These are phyloP conservation scores for Drosophila kambysellisi DNA, from an alignment of 2,888 invertebrate genomes.

Conservation along the genomic window DNA sequence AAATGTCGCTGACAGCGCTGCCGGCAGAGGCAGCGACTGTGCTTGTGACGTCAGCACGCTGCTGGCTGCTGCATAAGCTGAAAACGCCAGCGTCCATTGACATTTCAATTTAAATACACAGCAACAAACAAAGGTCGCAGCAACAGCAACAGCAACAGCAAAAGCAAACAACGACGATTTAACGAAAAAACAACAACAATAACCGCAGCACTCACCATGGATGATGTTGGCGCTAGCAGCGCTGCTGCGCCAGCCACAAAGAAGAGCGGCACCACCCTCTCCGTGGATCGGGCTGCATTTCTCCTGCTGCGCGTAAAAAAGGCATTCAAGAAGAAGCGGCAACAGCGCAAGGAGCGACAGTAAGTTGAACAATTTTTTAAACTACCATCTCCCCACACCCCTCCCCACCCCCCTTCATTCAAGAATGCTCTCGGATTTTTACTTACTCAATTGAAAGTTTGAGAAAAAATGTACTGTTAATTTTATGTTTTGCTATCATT, in stretches of 20 bases:
- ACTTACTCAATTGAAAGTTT: slow-evolving; percentile 16
- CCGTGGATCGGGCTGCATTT: slow-evolving; percentile 96
- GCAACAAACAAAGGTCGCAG: slow-evolving; percentile 19
- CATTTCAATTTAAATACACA: slow-evolving; percentile 53
- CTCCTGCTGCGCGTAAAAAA: slow-evolving; percentile 94
- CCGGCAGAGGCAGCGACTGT: slow-evolving; percentile 9
- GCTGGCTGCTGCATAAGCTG: slow-evolving; percentile 30
- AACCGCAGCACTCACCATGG: slow-evolving; percentile 55
- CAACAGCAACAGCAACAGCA: slow-evolving; percentile 13
- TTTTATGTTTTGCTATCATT: slow-evolving; percentile 20
- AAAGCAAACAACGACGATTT: background rate
- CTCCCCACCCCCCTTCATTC: too few species aligned
- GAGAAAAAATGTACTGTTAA: slow-evolving; percentile 10
- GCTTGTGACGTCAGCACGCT: slow-evolving; percentile 28
- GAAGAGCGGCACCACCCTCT: slow-evolving; percentile 86
- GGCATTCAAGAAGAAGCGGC: slow-evolving; percentile 95
- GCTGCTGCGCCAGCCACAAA: slow-evolving; percentile 70
- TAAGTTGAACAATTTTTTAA: slow-evolving; percentile 86
- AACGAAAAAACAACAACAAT: slow-evolving; percentile 17
- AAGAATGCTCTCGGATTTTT: too few species aligned
- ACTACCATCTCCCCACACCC: background rate
- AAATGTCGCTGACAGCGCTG: slow-evolving; percentile 58
- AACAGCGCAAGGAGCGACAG: slow-evolving; percentile 94
- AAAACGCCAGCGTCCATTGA: slow-evolving; percentile 41
- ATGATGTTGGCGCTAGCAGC: slow-evolving; percentile 53